Evolutionary conservation across 2,797 vertebrate species (phyloP).

Genomic region (Arctocebus calabarensis): DNA sequence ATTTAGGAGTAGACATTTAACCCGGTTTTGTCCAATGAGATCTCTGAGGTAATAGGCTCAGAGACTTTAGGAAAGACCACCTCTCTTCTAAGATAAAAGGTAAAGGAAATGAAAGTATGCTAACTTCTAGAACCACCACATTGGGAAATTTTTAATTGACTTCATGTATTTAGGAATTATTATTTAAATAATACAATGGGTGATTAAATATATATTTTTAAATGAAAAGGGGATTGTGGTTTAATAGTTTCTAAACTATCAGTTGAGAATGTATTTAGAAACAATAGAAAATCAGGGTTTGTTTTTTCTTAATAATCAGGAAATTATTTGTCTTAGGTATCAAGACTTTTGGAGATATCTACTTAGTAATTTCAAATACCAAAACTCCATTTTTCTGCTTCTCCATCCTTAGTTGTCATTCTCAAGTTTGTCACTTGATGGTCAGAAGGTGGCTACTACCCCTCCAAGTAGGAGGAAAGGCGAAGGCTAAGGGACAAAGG

Average conservation of each 20-base stretch:
- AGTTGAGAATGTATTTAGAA: conserved; percentile 2
- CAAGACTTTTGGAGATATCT: background rate
- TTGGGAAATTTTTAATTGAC: background rate
- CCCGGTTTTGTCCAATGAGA: background rate
- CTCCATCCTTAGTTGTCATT: background rate
- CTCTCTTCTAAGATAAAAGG: background rate
- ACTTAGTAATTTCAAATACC: background rate
- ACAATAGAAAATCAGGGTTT: background rate
- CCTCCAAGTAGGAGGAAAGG: background rate
- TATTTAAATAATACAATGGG: background rate
- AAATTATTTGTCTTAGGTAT: conserved; percentile 20
- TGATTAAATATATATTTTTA: background rate
- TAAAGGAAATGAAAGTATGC: background rate
- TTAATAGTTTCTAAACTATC: background rate
- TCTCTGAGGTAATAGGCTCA: background rate
- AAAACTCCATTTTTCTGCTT: background rate
- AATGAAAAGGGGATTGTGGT: background rate
- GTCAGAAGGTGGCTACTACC: background rate
- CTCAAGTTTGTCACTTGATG: background rate
- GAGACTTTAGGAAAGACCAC: conserved; percentile 1
- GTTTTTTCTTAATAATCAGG: conserved; percentile 6
- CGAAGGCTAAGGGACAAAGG: background rate
- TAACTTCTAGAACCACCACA: background rate
- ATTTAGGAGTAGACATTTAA: background rate
- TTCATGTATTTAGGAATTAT: background rate